A percentile compares a stretch with the other conserved stretches of the same genome.
Conservation (phyloP, 2,888 invertebrate genomes). For the Drosophila buzzatii region DNA sequence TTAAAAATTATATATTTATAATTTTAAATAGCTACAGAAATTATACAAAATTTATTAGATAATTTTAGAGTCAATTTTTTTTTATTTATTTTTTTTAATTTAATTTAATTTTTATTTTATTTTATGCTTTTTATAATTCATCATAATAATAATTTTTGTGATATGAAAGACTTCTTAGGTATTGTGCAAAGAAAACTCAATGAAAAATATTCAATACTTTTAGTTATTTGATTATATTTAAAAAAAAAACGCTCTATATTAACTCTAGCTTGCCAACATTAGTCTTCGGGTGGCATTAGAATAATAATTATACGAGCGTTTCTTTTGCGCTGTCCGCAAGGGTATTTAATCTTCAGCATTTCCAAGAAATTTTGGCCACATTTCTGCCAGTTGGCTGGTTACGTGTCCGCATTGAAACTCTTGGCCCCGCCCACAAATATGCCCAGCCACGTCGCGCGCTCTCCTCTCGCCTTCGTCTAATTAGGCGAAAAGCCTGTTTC, state of each 20-base stretch:
- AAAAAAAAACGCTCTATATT: background rate
- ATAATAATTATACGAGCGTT: background rate
- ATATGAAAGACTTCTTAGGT: no score
- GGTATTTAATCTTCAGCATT: slow-evolving; percentile 13
- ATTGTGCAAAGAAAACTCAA: no score
- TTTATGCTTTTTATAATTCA: no score
- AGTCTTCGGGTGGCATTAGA: no score
- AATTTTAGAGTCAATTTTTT: no score
- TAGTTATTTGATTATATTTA: background rate
- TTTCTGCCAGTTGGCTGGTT: slow-evolving; percentile 59
- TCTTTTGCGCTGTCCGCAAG: background rate
- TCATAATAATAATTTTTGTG: no score
- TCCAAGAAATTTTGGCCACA: slow-evolving; percentile 31
- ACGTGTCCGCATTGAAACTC: slow-evolving; percentile 43
- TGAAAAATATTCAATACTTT: no score
- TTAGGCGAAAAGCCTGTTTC: slow-evolving; percentile 79
- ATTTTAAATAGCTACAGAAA: no score
- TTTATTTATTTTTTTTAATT: no score
- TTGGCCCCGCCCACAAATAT: slow-evolving; percentile 3
- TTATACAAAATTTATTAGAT: no score
- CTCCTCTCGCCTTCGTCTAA: slow-evolving; percentile 62
- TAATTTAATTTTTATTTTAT: no score
- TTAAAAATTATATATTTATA: no score
- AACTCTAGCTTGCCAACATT: background rate
- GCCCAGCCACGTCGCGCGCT: background rate